Evolutionary conservation across 2,113 vertebrate genomes (phyloP), one percentile per base, ranked within the genome.

Genomic region (Channa argus): DNA sequence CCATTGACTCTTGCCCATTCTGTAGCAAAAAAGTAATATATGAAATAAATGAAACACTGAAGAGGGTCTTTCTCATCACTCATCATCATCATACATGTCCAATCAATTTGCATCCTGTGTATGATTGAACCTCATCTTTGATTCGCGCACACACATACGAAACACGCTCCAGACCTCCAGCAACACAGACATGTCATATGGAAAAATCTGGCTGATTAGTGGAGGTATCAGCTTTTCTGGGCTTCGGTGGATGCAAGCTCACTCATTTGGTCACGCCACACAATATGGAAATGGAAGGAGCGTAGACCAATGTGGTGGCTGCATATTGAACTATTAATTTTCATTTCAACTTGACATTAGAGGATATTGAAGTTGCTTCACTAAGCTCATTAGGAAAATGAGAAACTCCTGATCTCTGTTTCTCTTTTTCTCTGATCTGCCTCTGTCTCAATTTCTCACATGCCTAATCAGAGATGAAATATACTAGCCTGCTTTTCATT

Each of bases 241-340:
- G 83, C 88, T 75, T 90, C 63, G 74, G 87, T 89, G 87, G 77
- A 80, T 89, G 87, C 67, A 60, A 88, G 84, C 86, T 56, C 74
- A 52, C 91, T 92, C 90, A 85, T 95, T 94, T 95, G 92, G 94
- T 94, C 94, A 95, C 88, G 94, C 92, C 90, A 94, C 90, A 83
- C 60, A 90, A 95, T 94, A 93, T 87, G 87, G 91, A 91, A 92
- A 93, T 86, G 83, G 87, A 87, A 93, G 92, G 92, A 79, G 90
- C 87, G 60, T 89, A 78, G 91, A 85, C 88, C 80, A 81, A 62
- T 85, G 86, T 62, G 73, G 89, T 86, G 87, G 79, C 81, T 56
- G 90, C 73, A 82, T 88, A 93, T 91, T 94, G 91, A 91, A 90
- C 93, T 93, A 93, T 92, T 93, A 86, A 89, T 93, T 94, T 94